Evolutionary conservation across 2,113 vertebrate genomes (phyloP).

Genomic region (Carlito syrichta): DNA sequence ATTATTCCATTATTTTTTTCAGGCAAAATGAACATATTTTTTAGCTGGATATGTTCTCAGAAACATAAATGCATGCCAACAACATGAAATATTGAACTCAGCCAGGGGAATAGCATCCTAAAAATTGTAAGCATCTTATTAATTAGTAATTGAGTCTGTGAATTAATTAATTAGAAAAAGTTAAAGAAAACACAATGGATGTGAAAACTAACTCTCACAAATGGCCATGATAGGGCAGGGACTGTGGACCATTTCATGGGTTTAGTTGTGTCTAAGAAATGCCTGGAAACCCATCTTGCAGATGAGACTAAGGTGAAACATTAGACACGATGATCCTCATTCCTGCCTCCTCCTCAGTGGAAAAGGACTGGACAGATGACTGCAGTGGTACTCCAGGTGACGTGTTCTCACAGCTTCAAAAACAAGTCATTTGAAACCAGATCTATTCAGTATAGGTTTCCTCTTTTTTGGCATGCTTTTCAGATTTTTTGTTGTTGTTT

Average conservation of each 20-base stretch:
- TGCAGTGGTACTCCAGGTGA: rapidly evolving
- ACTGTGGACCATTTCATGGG: too few relatives aligned
- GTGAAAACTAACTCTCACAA: neutral
- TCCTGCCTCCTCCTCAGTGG: neutral
- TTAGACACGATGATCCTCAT: rapidly evolving
- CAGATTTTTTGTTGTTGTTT: neutral
- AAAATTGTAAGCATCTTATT: neutral
- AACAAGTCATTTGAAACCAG: rapidly evolving
- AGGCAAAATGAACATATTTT: neutral
- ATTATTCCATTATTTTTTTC: neutral
- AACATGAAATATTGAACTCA: neutral
- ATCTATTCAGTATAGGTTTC: neutral
- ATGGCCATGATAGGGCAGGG: neutral
- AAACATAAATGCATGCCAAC: neutral
- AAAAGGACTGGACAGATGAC: too few relatives aligned
- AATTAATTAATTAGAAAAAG: neutral
- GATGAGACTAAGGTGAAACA: rapidly evolving
- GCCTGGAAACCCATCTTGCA: rapidly evolving
- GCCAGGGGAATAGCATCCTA: neutral
- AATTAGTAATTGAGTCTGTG: neutral
- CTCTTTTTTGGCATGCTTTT: conserved; percentile 14
- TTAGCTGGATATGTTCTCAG: neutral
- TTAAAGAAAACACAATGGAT: neutral
- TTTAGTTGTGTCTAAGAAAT: neutral
- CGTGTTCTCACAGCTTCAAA: neutral